Evolutionary conservation across 2,113 vertebrate genomes (phyloP).

Genomic region (Atrichornis clamosus): DNA sequence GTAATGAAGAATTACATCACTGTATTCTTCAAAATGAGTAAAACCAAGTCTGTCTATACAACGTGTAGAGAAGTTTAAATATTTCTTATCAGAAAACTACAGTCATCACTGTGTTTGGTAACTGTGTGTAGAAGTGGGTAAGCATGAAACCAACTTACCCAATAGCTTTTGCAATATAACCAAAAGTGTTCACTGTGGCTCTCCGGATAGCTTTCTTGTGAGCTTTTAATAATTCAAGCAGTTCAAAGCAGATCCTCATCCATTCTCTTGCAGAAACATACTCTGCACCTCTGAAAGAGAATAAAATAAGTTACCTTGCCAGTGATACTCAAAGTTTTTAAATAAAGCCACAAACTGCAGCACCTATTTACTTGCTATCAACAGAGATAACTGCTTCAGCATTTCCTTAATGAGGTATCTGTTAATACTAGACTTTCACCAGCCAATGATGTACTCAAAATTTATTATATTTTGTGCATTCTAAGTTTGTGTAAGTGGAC

Average conservation of each 20-base stretch:
- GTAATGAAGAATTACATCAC: fast-evolving
- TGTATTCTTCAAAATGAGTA: not conserved
- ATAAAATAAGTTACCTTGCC: not conserved
- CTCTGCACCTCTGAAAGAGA: constrained; percentile 88
- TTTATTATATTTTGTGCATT: not conserved
- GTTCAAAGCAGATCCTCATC: constrained; percentile 99
- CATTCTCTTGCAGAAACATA: constrained; percentile 98
- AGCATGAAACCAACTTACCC: constrained; percentile 77
- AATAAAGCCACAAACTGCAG: not conserved
- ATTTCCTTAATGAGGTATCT: not conserved
- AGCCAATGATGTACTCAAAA: not conserved
- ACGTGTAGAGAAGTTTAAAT: not conserved
- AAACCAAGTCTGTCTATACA: not conserved
- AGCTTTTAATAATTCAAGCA: constrained; percentile 95
- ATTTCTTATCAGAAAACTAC: not conserved
- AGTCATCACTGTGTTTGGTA: not conserved
- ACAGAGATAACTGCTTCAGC: not conserved
- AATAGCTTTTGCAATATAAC: constrained; percentile 98
- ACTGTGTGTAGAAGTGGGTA: not conserved
- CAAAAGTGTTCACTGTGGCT: constrained; percentile 99
- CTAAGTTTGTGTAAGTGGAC: not conserved
- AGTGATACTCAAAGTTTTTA: not conserved
- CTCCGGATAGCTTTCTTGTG: constrained; percentile 98
- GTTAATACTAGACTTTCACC: not conserved
- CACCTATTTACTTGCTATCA: not conserved